Percentiles rank a stretch among this genome's conserved stretches.
These are phyloP conservation scores for Hyles vespertilio DNA, from an alignment of 1,140 invertebrate genomes.

Conservation along the genomic window DNA sequence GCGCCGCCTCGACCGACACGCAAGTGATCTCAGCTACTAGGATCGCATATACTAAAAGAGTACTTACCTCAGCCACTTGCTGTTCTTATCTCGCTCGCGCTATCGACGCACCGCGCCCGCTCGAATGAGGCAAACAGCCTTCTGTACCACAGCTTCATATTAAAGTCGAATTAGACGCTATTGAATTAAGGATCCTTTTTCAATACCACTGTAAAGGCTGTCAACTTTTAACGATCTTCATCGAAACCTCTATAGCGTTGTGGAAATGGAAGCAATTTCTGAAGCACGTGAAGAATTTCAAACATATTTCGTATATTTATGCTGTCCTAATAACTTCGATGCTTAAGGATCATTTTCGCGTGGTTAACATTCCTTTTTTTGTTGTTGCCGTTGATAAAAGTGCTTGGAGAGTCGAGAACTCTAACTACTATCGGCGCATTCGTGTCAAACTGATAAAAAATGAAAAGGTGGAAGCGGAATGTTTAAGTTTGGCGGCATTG, in stretches of 20 bases:
- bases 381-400: constrained; percentile 10
- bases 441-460: too few species aligned
- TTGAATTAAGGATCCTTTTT: constrained; percentile 30
- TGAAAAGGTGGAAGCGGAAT: constrained; percentile 19
- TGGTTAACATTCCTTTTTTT: constrained; percentile 63
- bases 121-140: constrained; percentile 31
- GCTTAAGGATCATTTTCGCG: constrained; percentile 71
- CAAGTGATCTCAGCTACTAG: constrained; percentile 67
- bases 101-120: constrained; percentile 30
- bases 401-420: background rate
- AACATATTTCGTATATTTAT: constrained; percentile 54
- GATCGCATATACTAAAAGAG: constrained; percentile 40
- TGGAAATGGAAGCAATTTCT: constrained; percentile 49
- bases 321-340: constrained; percentile 58
- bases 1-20: constrained; percentile 70
- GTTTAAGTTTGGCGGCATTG: constrained; percentile 26
- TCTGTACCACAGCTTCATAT: constrained; percentile 18
- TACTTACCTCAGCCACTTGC: constrained; percentile 24
- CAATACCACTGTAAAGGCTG: constrained; percentile 7
- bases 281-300: constrained; percentile 53
- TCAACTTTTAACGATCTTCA: constrained; percentile 30
- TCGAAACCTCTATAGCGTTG: constrained; percentile 30
- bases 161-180: constrained; percentile 12
- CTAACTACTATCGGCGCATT: too few species aligned
- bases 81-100: constrained; percentile 35